These are phyloP conservation scores for Panulirus ornatus DNA, from an alignment of 1,140 invertebrate species.

Conservation along the genomic window DNA sequence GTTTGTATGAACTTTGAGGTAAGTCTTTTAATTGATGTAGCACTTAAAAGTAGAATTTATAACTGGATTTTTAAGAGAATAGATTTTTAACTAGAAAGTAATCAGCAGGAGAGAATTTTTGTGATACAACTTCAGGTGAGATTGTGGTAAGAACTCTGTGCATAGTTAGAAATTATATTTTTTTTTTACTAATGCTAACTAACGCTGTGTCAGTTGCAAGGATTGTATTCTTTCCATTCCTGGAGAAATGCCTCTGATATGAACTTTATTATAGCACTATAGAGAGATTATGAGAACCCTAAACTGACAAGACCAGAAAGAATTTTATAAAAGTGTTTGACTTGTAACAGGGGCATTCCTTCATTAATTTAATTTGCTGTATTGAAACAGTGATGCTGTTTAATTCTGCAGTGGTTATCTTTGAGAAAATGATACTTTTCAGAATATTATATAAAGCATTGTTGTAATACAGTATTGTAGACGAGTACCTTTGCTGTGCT, in stretches of 20 bases:
- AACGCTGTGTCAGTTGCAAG: not conserved
- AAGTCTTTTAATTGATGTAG: not conserved
- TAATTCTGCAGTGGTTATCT: not conserved
- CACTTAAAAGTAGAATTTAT: not conserved
- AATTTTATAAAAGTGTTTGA: not conserved
- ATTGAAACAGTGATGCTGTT: not conserved
- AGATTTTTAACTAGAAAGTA: too few species aligned
- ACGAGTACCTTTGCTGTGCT: not conserved
- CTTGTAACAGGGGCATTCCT: conserved; percentile 3
- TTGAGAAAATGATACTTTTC: not conserved
- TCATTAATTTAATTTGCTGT: not conserved
- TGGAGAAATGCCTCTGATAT: not conserved
- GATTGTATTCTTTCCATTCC: not conserved
- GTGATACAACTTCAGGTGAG: not conserved
- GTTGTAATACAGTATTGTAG: not conserved
- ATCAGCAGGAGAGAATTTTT: too few species aligned
- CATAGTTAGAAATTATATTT: not conserved
- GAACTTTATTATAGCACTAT: not conserved
- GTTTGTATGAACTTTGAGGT: not conserved
- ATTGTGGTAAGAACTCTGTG: not conserved
- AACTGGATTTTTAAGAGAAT: not conserved
- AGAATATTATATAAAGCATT: not conserved
- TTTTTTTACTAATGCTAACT: conserved; percentile 7
- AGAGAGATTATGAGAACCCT: not conserved
- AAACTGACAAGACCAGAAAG: not conserved